Conservation (phyloP, 1,140 invertebrate genomes). For the Spodoptera litura region DNA sequence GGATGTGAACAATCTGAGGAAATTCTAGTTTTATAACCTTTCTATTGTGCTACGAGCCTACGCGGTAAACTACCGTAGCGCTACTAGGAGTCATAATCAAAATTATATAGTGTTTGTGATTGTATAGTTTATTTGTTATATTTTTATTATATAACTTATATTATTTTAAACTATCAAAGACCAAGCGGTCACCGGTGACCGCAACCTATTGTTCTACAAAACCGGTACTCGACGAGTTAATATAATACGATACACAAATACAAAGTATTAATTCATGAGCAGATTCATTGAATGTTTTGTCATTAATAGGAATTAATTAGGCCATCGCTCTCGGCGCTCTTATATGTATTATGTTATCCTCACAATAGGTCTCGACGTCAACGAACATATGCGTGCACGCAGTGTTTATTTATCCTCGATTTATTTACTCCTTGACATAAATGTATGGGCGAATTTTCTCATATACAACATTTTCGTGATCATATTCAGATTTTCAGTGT, state of each 20-base stretch:
- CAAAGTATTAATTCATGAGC: neutral
- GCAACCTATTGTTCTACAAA: too few relatives aligned
- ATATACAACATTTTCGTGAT: constrained; percentile 9
- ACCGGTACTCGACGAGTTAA: too few relatives aligned
- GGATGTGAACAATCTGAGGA: too few relatives aligned
- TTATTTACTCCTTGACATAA: constrained; percentile 59
- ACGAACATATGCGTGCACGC: constrained; percentile 36
- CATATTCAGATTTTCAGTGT: neutral
- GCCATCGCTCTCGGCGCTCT: neutral
- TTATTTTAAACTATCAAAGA: too few relatives aligned
- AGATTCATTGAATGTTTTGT: constrained; percentile 4
- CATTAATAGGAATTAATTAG: constrained; percentile 30
- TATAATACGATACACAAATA: neutral
- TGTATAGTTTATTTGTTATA: too few relatives aligned
- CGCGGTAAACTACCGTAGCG: too few relatives aligned
- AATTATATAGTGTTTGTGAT: too few relatives aligned
- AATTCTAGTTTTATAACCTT: too few relatives aligned
- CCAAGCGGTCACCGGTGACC: too few relatives aligned
- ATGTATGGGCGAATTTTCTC: constrained; percentile 46
- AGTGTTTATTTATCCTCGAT: constrained; percentile 60
- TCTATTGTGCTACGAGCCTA: too few relatives aligned
- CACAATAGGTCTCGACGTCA: constrained; percentile 36
- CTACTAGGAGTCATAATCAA: too few relatives aligned
- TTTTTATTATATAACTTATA: too few relatives aligned
- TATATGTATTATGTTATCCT: neutral